Base-by-base conservation (phyloP, 2,113 vertebrate species). In the Aepyceros melampus region DNA sequence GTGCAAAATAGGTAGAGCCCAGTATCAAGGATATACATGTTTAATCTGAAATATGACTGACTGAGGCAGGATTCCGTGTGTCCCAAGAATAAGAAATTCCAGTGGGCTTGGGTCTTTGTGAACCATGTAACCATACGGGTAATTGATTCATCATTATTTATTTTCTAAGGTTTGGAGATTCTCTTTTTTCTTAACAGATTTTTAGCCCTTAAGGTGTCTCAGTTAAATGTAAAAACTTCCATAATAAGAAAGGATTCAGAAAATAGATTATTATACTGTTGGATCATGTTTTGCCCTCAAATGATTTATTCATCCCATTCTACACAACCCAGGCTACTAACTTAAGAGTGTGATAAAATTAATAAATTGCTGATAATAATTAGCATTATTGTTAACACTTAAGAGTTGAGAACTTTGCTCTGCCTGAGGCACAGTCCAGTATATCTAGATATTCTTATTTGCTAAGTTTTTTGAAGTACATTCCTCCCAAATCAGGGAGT, bases 201-300 rank as follows among this genome's bases (percentile, higher is more conserved):
- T 87, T 93, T 96, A 62, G 55, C 12, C 56, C 36, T 94, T 90
- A 82, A 64, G 15, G n/a, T 97, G 49, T 91, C 36, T 56, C 27
- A 43, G 7, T 87, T 97, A 79, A 85, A 55, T 91, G 58, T 53
- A 56, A 92, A 93, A 91, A 83, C 58, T 87, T 92, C 2, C 43
- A 2, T 95, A 92, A 29, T 64, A 89, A 92, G 76, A 89, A 87
- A 62, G 16, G 16, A 29, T 94, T 93, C 31, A 91, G 55, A 91
- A 91, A 89, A 89, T 95, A 55, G 27, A 16, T 85, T 91, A 91
- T 97, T 95, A 47, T 96, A 45, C 43, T 96, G 25, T 89, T 87
- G 47, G 62, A 56, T 16, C n/a, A 16, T 82, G 29, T 95, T 93
- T 91, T 87, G 62, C 55, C 14, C 29, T 86, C 25, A 71, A 11